Conservation (phyloP, 2,888 invertebrate species). For the Hypomecis atomaria region DNA sequence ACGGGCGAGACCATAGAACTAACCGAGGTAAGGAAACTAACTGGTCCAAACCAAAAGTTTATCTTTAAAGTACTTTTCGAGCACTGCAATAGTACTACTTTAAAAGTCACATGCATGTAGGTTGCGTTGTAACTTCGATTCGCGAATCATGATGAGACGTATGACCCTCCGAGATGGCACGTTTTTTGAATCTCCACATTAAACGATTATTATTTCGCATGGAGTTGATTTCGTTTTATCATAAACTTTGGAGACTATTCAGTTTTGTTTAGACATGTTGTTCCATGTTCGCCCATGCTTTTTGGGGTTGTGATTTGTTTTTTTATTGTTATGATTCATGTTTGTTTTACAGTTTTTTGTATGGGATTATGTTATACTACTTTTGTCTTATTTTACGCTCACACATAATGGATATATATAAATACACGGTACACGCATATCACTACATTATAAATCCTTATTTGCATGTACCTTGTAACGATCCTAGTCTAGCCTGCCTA, state of each 20-base stretch:
- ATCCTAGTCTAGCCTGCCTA: too few relatives aligned
- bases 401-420: constrained; percentile 11
- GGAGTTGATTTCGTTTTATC: constrained; percentile 56
- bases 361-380: constrained; percentile 40
- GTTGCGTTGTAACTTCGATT: constrained; percentile 47
- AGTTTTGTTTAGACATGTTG: constrained; percentile 40
- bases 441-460: constrained; percentile 36
- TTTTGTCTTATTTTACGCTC: constrained; percentile 33
- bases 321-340: constrained; percentile 51
- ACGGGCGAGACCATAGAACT: constrained; percentile 95
- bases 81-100: constrained; percentile 41
- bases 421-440: constrained; percentile 26
- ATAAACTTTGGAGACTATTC: constrained; percentile 24
- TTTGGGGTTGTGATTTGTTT: constrained; percentile 63
- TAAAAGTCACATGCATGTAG: constrained; percentile 57
- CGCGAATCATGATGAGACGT: constrained; percentile 39
- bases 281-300: constrained; percentile 62
- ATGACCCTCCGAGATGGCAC: constrained; percentile 52
- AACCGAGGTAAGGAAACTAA: constrained; percentile 87
- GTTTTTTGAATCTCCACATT: constrained; percentile 49
- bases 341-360: constrained; percentile 63
- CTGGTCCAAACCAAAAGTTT: not conserved
- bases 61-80: constrained; percentile 34
- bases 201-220: constrained; percentile 59
- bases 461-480: constrained; percentile 64